Conservation (phyloP, 2,888 invertebrate species). For the Oscheius onirici region DNA sequence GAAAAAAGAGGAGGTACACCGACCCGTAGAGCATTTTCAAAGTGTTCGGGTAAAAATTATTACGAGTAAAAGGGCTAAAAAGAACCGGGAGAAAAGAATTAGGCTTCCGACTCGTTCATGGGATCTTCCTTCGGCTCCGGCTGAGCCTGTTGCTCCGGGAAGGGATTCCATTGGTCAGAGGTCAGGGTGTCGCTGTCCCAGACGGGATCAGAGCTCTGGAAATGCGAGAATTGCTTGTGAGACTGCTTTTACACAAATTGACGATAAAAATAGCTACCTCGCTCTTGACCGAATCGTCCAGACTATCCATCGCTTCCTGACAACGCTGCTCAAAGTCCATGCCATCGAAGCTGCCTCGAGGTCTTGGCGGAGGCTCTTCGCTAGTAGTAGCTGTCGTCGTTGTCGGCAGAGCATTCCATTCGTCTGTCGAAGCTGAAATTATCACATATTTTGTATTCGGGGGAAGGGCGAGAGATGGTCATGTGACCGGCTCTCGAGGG, state of each 20-base stretch:
- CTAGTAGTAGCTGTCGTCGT: no score
- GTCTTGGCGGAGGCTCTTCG: no score
- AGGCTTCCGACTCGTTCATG: conserved; percentile 8
- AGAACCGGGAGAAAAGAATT: neutral
- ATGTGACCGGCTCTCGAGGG: no score
- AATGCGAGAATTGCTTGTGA: no score
- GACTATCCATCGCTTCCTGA: neutral
- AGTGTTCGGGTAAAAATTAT: neutral
- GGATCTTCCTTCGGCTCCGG: no score
- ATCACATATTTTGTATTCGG: neutral
- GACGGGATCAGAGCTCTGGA: no score
- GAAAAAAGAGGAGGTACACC: neutral
- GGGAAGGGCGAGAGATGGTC: no score
- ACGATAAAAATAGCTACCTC: neutral
- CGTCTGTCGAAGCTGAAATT: conserved; percentile 5
- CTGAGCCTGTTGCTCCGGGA: no score
- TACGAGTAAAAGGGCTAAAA: neutral
- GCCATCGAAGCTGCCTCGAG: no score
- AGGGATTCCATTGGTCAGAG: no score
- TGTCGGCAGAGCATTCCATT: neutral
- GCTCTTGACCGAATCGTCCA: neutral
- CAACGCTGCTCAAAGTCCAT: neutral
- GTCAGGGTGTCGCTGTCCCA: no score
- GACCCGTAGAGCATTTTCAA: neutral
- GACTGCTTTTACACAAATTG: no score